Evolutionary conservation across 37 sponge, comb jelly and placozoan species (phyloP).

Genomic region (Tethya wilhelma): DNA sequence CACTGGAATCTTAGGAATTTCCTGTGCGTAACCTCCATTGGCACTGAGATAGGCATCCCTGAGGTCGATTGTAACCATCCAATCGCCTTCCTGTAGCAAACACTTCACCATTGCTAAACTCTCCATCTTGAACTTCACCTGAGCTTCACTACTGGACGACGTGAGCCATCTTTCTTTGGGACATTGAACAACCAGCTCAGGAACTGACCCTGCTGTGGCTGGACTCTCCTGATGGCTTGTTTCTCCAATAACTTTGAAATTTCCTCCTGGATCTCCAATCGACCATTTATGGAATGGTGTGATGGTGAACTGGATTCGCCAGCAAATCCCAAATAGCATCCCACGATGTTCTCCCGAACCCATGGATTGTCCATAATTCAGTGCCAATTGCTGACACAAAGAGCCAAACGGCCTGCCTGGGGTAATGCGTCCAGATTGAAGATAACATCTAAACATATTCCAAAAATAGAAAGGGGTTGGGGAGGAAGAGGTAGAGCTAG

Average conservation of each 20-base stretch:
- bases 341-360: constrained; percentile 1
- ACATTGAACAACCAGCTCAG: not conserved
- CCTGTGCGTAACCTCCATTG: not conserved
- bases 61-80: constrained; percentile 47
- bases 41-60: constrained; percentile 58
- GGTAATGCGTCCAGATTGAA: not conserved
- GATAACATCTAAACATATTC: not conserved
- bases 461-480: not conserved
- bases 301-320: not conserved
- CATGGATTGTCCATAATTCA: not conserved
- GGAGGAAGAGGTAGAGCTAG: not conserved
- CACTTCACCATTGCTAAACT: not conserved
- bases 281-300: not conserved
- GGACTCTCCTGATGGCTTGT: not conserved
- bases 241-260: not conserved
- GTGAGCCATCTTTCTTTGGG: constrained; percentile 6
- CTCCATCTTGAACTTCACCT: constrained; percentile 59
- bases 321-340: constrained; percentile 8
- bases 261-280: not conserved
- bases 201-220: not conserved
- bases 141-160: not conserved
- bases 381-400: constrained; percentile 10
- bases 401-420: not conserved
- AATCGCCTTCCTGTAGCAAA: constrained; percentile 23
- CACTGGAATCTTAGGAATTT: constrained; percentile 33